Percentiles rank a stretch among this genome's conserved stretches.
Evolutionary conservation across 2,113 vertebrate species (phyloP).

Genomic region (Oryctolagus cuniculus): mOryCun1.1 NC_091438.1:160235501-160236000

Average conservation of each 20-base stretch:
- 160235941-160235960: not conserved
- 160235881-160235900: not conserved
- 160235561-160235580: constrained; percentile 80
- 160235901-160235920: not conserved
- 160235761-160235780: not conserved
- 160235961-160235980: too few species aligned
- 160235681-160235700: constrained; percentile 67
- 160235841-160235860: rapidly evolving
- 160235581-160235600: constrained; percentile 83
- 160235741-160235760: not conserved
- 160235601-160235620: constrained; percentile 84
- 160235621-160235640: constrained; percentile 85
- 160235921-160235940: rapidly evolving
- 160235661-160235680: constrained; percentile 77
- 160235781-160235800: rapidly evolving
- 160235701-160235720: constrained; percentile 79
- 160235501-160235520: constrained; percentile 87
- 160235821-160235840: rapidly evolving
- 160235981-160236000: not conserved
- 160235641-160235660: constrained; percentile 83
- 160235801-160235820: not conserved
- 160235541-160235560: constrained; percentile 81
- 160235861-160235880: not conserved
- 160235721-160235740: constrained; percentile 48
- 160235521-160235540: constrained; percentile 88